Evolutionary conservation across 2,797 vertebrate genomes (phyloP).

Genomic region (Zenarchopterus dispar): DNA sequence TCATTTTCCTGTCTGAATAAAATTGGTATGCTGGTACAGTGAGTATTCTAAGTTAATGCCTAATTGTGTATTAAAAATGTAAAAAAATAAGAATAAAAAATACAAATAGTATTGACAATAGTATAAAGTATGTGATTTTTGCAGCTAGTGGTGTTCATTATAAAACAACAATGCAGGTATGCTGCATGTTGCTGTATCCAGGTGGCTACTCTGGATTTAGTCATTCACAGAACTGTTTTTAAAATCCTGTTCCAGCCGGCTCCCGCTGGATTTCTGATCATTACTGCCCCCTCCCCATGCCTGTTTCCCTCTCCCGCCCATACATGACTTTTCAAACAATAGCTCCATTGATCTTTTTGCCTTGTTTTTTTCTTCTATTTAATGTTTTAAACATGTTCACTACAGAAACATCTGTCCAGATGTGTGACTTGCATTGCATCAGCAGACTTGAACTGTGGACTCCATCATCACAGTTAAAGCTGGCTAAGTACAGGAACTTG

Average conservation of each 20-base stretch:
- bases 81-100: no score
- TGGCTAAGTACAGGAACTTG: not conserved
- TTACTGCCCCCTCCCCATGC: not conserved
- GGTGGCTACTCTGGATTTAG: not conserved
- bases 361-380: not conserved
- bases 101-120: not conserved
- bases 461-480: not conserved
- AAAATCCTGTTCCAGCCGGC: not conserved
- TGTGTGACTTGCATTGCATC: not conserved
- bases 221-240: not conserved
- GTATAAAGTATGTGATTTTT: not conserved
- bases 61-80: no score
- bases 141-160: not conserved
- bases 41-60: no score
- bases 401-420: not conserved
- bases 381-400: not conserved
- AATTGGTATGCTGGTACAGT: no score
- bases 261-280: not conserved
- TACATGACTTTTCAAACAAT: not conserved
- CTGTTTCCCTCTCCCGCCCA: no score
- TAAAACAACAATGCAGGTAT: not conserved
- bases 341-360: constrained; percentile 3
- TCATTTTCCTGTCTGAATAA: not conserved
- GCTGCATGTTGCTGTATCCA: not conserved
- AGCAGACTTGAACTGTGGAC: not conserved